These are phyloP conservation scores for Stigmatopora argus DNA, from an alignment of 2,113 vertebrate species.

Conservation along the genomic window DNA sequence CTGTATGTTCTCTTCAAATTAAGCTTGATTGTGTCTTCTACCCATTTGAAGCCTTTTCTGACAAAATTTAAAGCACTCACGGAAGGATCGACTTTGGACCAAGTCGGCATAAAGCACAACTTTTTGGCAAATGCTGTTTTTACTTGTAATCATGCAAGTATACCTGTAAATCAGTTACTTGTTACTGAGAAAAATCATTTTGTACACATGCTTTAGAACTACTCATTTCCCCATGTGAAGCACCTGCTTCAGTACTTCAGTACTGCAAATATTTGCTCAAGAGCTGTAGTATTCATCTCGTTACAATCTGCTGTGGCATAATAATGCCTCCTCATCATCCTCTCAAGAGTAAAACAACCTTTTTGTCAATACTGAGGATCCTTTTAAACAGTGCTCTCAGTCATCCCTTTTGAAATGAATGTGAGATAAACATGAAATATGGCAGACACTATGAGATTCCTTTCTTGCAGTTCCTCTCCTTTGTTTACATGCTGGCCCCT, in stretches of 20 bases:
- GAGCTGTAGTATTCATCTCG: background rate
- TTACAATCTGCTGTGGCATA: background rate
- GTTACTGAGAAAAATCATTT: too few species aligned
- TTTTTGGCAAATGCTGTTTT: too few species aligned
- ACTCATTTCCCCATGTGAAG: background rate
- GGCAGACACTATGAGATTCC: background rate
- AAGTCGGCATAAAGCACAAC: too few species aligned
- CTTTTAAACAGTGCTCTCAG: background rate
- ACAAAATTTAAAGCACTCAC: background rate
- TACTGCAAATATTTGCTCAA: background rate
- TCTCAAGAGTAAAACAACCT: background rate
- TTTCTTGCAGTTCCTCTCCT: background rate
- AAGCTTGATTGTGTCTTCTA: background rate
- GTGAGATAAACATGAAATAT: background rate
- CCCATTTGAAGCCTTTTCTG: background rate
- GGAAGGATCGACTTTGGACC: background rate
- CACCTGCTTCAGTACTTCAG: background rate
- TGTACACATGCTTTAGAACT: background rate
- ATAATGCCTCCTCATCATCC: background rate
- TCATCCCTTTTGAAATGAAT: background rate
- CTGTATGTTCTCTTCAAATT: background rate
- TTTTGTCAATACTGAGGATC: background rate
- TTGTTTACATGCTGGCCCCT: too few species aligned
- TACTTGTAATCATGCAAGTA: too few species aligned
- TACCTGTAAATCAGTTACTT: too few species aligned